Base-by-base conservation (phyloP, 2,888 invertebrate genomes). In the Orthosia incerta region DNA sequence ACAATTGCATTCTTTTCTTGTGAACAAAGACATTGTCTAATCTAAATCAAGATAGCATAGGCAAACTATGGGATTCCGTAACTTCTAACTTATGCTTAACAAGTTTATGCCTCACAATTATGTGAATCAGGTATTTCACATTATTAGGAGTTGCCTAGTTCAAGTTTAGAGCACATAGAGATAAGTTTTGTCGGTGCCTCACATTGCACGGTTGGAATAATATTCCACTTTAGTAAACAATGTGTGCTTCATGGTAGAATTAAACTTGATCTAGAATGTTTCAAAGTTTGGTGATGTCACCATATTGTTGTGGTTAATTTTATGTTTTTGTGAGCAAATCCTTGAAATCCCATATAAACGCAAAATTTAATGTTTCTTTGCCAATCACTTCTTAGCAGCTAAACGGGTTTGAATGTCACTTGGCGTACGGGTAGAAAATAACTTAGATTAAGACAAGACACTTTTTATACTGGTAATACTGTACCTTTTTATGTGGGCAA, bases 201-300 rank as follows among this genome's bases (percentile, higher is more conserved):
- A n/a, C 23, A 53, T 3, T 1, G 23, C 26, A 51, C 3, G 51
- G 18, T 13, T 26, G 13, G 23, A 63, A 63, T 63, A 46, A 20
- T 48, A 31, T 0, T 74, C n/a, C 16, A 26, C 13, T 63, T 64
- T 48, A 66, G 20, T 3, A 13, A 59, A 45, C 62, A 70, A 75
- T 63, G 46, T 63, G 46, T n/a, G 23, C 39, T 55, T 16, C n/a
- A 4, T 53, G 18, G 56, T 69, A 63, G 68, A 62, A 57, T 53
- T n/a, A 39, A 1, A 15, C 16, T 50, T 15, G n/a, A 61, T 23
- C 46, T 15, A 46, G 45, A 26, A 18, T n/a, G 31, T 55, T 68
- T 63, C 53, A 63, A 68, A 59, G 16, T 48, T 51, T 26, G 23
- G 13, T 11, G 5, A 39, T 2, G 53, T 60, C 48, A n/a, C 46